Base-by-base conservation (phyloP, 2,888 invertebrate species). In the Nineta flava region DNA sequence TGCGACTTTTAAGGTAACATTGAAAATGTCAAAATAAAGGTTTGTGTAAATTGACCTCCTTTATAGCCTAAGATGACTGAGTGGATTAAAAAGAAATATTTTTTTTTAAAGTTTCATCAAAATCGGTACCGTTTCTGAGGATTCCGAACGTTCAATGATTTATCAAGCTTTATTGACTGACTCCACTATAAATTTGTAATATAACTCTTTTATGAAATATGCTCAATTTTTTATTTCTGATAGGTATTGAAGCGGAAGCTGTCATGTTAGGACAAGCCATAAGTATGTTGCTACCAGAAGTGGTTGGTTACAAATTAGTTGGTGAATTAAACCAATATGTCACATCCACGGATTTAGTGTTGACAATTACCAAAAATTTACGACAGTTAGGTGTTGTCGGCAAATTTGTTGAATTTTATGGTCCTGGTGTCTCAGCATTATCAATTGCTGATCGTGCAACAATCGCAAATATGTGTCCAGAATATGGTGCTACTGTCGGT, bases 341-440 rank as follows among this genome's bases (percentile, higher is more conserved):
- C 10, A 99, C 97, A 0, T 93, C 95, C 1, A 99, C 97, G 0
- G 99, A 99, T 71, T 74, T 99, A 46, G 97, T 99, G 0, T 77
- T 97, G 3, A 97, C 96, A 2, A 90, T 97, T 50, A 97, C 97
- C 0, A 96, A 96, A 81, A 84, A 90, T 65, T 74, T 97, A 49
- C 81, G 97, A 13, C 85, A 91, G 58, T 65, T 95, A 46, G 97
- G 97, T 38, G 97, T 97, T 7, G 97, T 97, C 48, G 95, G 95
- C 3, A 96, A 97, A 63, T 97, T 99, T 70, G 97, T 99, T 5
- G 97, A 99, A 70, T 99, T 99, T 71, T 99, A 87, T 67, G 97
- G 97, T 0, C 84, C 92, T 0, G 97, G 97, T 2, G 92, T 96
- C 3, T 67, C 79, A 0, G 83, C 86, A 50, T 69, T 99, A 4